Conservation (phyloP, 2,888 invertebrate species). For the Pseudoips prasinana region DNA sequence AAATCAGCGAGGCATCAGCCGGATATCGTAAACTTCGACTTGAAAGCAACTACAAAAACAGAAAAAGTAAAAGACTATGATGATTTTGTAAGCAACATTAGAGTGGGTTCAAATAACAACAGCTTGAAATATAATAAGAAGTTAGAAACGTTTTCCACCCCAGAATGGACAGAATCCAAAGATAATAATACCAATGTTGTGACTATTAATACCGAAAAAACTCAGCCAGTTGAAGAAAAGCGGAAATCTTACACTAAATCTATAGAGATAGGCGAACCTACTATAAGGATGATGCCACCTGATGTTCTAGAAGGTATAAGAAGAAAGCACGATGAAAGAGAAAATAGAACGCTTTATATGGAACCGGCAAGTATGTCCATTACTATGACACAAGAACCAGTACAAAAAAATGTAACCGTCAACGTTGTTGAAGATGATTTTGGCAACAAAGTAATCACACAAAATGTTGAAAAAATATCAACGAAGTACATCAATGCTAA, state of each 20-base stretch:
- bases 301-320: constrained; percentile 72
- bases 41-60: constrained; percentile 57
- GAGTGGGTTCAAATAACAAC: constrained; percentile 73
- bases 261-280: constrained; percentile 73
- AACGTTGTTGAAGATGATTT: constrained; percentile 76
- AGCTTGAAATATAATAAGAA: constrained; percentile 64
- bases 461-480: constrained; percentile 71
- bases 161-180: constrained; percentile 64
- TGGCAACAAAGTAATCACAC: constrained; percentile 75
- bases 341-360: constrained; percentile 68
- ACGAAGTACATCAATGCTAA: constrained; percentile 66
- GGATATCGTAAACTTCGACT: constrained; percentile 75
- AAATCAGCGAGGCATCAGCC: constrained; percentile 75
- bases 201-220: constrained; percentile 69
- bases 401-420: constrained; percentile 75
- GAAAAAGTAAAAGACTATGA: constrained; percentile 62
- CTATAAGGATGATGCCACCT: constrained; percentile 64
- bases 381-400: constrained; percentile 74
- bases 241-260: constrained; percentile 73
- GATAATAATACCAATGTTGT: constrained; percentile 52
- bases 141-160: constrained; percentile 47
- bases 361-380: constrained; percentile 70
- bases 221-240: constrained; percentile 53
- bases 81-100: constrained; percentile 75
- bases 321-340: constrained; percentile 57